A percentile compares a stretch with the other conserved stretches of the same genome.
Conservation (phyloP, 2,797 vertebrate genomes). For the Heteromormyrus szaboi region DNA sequence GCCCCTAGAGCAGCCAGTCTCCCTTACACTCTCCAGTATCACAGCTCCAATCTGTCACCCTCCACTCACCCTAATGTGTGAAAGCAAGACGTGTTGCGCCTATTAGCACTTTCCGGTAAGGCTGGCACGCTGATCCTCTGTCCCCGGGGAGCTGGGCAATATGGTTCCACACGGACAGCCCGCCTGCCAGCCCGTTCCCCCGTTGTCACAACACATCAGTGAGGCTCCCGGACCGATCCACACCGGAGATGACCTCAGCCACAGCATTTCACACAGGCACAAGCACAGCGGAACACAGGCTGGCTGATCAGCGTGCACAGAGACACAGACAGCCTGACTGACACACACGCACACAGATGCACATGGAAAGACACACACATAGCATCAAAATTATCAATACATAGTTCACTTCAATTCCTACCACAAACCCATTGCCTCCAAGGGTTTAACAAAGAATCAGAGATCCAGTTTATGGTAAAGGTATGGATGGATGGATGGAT, state of each 20-base stretch:
- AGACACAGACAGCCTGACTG: neutral
- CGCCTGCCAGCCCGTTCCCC: constrained; percentile 60
- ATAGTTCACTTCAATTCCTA: neutral
- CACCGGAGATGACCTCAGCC: constrained; percentile 35
- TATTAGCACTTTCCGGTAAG: constrained; percentile 78
- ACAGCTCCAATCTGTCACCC: constrained; percentile 80
- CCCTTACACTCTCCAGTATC: constrained; percentile 64
- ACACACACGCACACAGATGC: neutral
- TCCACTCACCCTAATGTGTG: constrained; percentile 76
- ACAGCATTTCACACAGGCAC: neutral
- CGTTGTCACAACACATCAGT: constrained; percentile 73
- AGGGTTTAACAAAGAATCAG: neutral
- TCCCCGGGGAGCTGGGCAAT: constrained; percentile 71
- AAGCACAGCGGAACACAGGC: neutral
- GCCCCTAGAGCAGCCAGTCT: constrained; percentile 46
- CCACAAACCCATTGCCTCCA: neutral
- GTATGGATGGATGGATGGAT: neutral
- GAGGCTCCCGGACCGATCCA: constrained; percentile 10
- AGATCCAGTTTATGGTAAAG: neutral
- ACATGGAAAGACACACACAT: too few relatives aligned
- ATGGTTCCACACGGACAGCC: constrained; percentile 67
- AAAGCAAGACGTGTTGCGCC: constrained; percentile 83
- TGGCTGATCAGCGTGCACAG: neutral
- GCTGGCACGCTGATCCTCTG: constrained; percentile 70
- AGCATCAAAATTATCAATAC: neutral